Base-by-base conservation (phyloP, 1,140 invertebrate species). In the Formica selysi region DNA sequence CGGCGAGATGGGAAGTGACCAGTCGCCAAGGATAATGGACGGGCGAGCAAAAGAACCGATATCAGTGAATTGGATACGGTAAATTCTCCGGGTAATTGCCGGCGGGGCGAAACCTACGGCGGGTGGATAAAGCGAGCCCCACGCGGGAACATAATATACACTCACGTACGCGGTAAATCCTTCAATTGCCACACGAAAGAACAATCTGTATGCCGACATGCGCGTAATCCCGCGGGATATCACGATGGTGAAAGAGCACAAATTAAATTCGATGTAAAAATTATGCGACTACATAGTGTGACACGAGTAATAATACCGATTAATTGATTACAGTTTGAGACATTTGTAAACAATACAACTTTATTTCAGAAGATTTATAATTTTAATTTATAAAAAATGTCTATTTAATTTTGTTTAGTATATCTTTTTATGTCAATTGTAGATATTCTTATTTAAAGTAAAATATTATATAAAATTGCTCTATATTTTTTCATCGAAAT, bases 1-100 rank as follows among this genome's bases (percentile, higher is more conserved):
- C 36, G 67, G 59, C 54, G 36, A 61, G 65, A 54, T 71, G 38
- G 67, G 59, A 70, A 67, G 78, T 32, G 76, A 76, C 85, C 85
- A 84, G 78, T 89, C 61, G 68, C 64, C 87, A 84, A 89, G 89
- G 89, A 89, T 90, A 89, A 90, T 85, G 64, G 86, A 85, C 62
- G 71, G 44, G 62, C 57, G 80, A 87, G 74, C 64, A 54, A 29
- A 86, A 70, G 86, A 65, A 78, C 76, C 78, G 89, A 90, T 90
- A 90, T 86, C 88, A 86, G 86, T 78, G 71, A 76, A 90, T 90
- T 76, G 89, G 89, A 88, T 68, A 90, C 88, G 89, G 89, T 90
- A 90, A 90, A 90, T 90, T 81, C 86, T 68, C 64, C 51, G 51
- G 70, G 76, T 90, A 90, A 90, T 90, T 90, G 89, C 80, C 76